Base-by-base conservation (phyloP, 2,888 invertebrate genomes). In the Beris chalybata region DNA sequence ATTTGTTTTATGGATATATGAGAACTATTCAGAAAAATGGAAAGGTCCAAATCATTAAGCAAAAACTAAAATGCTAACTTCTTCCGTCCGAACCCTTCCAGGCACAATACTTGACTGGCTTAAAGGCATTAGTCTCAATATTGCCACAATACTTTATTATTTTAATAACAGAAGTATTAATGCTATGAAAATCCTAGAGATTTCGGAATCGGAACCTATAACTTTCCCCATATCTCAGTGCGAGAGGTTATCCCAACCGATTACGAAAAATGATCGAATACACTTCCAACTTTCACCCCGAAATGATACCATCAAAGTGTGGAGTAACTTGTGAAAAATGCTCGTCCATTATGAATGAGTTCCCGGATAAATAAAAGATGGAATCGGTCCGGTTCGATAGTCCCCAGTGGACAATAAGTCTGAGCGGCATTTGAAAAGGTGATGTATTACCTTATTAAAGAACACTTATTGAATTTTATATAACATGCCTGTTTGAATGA, bases 361-460 rank as follows among this genome's bases (percentile, higher is more conserved):
- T 61, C 47, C 12, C 45, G 59, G 50, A 69, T 67, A 67, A 69
- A 67, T 67, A 69, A 59, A 67, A 69, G 69, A 67, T 69, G 64
- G 53, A 59, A 64, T 64, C 50, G 38, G 50, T 66, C 43, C 61
- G 55, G 57, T 38, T 54, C 65, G 45, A 65, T n/a, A 64, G 64
- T 69, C 69, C 69, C 69, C 5, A 32, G 61, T 43, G 69, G 55
- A 67, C 69, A 67, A 69, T 69, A 69, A 69, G 56, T 69, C 59
- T 56, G 56, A 54, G 53, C 58, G 55, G 48, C 64, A 47, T 65
- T 30, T 55, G 54, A 64, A 66, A 54, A 69, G 67, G 69, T 69
- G 69, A 69, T 69, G 69, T 69, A 69, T 69, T 69, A 64, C 67
- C 69, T 69, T 66, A 69, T 69, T 69, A 69, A 69, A 65, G 66